Conservation (phyloP, 2,888 invertebrate species). For the Cataglyphis albicans region DNA sequence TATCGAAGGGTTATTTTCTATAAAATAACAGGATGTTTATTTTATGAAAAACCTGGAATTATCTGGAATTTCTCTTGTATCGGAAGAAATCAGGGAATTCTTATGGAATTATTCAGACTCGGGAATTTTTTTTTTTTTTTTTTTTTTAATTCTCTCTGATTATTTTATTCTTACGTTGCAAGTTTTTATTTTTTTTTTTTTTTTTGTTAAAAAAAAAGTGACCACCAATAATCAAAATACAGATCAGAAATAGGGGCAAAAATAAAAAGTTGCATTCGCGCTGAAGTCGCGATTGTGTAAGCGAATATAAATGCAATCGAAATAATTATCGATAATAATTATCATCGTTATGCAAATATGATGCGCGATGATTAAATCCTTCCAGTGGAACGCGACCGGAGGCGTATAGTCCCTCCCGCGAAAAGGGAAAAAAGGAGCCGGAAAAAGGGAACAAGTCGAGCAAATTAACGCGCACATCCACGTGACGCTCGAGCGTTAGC, state of each 20-base stretch:
- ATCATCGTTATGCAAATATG: constrained; percentile 52
- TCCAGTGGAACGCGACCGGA: constrained; percentile 5
- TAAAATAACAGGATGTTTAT: background rate
- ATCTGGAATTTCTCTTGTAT: too few species aligned
- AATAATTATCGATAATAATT: constrained; percentile 47
- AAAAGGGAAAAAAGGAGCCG: background rate
- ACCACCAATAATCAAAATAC: background rate
- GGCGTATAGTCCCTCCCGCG: background rate
- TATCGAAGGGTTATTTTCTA: background rate
- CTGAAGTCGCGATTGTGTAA: constrained; percentile 11
- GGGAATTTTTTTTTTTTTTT: background rate
- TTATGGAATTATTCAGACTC: background rate
- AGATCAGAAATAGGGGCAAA: background rate
- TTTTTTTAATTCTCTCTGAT: background rate
- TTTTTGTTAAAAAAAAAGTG: background rate
- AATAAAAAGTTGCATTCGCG: background rate
- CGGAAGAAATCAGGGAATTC: too few species aligned
- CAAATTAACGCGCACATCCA: constrained; percentile 49
- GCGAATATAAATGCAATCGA: constrained; percentile 26
- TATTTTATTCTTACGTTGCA: background rate
- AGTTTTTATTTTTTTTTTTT: background rate
- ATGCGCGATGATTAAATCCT: constrained; percentile 35
- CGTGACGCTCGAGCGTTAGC: constrained; percentile 40
- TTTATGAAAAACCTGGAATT: too few species aligned
- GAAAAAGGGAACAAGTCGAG: constrained; percentile 22